phyloP scores from a whole-genome alignment of 2,797 vertebrate species.

The Falco biarmicus region DNA sequence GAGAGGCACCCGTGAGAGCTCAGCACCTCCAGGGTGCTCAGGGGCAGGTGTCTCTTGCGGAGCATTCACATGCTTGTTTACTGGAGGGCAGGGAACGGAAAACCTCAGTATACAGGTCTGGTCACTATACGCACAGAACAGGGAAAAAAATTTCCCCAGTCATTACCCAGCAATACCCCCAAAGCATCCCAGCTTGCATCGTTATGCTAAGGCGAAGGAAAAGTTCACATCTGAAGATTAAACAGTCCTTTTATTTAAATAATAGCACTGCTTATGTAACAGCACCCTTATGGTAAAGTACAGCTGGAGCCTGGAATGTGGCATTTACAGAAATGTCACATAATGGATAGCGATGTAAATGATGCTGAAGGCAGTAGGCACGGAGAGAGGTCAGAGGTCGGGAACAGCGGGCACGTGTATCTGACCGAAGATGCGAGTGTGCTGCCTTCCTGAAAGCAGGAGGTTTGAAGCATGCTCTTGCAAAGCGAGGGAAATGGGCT shows the following conservation, averaged over 20 bases:
- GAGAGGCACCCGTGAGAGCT: not conserved
- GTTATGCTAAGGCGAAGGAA: not conserved
- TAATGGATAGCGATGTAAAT: not conserved
- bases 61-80: not conserved
- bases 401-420: fast-evolving
- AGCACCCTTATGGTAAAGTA: not conserved
- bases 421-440: fast-evolving
- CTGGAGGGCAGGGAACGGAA: not conserved
- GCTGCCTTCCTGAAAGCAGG: not conserved
- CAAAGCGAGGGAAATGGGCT: not conserved
- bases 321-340: not conserved
- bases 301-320: slow-evolving; percentile 40
- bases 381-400: not conserved
- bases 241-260: slow-evolving; percentile 17
- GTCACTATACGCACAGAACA: not conserved
- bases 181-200: not conserved
- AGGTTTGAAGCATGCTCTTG: not conserved
- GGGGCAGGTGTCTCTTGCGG: not conserved
- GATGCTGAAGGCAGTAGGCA: not conserved
- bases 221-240: not conserved
- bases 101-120: not conserved
- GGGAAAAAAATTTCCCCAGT: not conserved
- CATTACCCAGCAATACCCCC: not conserved
- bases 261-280: slow-evolving; percentile 14
- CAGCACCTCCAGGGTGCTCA: not conserved